These are phyloP conservation scores for Drosophila merina DNA, from an alignment of 2,888 invertebrate species.

Conservation along the genomic window DNA sequence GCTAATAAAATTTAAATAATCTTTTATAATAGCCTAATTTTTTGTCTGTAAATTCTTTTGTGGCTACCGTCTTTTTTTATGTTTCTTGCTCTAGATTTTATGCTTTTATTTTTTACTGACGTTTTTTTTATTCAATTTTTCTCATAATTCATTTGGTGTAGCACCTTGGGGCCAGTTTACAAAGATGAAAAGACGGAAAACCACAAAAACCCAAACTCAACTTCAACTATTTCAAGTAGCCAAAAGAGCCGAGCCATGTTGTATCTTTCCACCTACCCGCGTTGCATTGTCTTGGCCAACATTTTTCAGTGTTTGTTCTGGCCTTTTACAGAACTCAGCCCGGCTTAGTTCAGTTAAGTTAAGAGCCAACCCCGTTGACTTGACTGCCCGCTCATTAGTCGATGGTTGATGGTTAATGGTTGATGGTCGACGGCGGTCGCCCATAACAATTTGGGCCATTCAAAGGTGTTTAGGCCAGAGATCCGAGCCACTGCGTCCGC, in stretches of 20 bases:
- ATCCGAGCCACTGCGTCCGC: slow-evolving; percentile 48
- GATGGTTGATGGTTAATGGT: slow-evolving; percentile 46
- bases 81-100: slow-evolving; percentile 30
- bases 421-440: slow-evolving; percentile 35
- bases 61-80: slow-evolving; percentile 11
- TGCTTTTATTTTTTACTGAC: slow-evolving; percentile 18
- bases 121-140: slow-evolving; percentile 26
- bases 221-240: slow-evolving; percentile 68
- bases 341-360: slow-evolving; percentile 26
- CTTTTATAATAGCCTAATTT: not conserved
- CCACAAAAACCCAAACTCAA: slow-evolving; percentile 49
- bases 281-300: slow-evolving; percentile 52
- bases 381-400: slow-evolving; percentile 71
- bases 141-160: slow-evolving; percentile 44
- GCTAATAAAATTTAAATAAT: not conserved
- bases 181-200: slow-evolving; percentile 45
- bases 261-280: slow-evolving; percentile 16
- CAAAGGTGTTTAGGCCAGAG: slow-evolving; percentile 72
- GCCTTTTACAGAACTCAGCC: slow-evolving; percentile 70
- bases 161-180: slow-evolving; percentile 38
- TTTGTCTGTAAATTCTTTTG: not conserved
- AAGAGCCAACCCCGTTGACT: slow-evolving; percentile 27
- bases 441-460: slow-evolving; percentile 60
- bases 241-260: slow-evolving; percentile 26
- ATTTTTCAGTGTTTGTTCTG: slow-evolving; percentile 57